A percentile compares a stretch with the other conserved stretches of the same genome.
Evolutionary conservation across 2,797 vertebrate genomes (phyloP).

Genomic region (Perodicticus potto): DNA sequence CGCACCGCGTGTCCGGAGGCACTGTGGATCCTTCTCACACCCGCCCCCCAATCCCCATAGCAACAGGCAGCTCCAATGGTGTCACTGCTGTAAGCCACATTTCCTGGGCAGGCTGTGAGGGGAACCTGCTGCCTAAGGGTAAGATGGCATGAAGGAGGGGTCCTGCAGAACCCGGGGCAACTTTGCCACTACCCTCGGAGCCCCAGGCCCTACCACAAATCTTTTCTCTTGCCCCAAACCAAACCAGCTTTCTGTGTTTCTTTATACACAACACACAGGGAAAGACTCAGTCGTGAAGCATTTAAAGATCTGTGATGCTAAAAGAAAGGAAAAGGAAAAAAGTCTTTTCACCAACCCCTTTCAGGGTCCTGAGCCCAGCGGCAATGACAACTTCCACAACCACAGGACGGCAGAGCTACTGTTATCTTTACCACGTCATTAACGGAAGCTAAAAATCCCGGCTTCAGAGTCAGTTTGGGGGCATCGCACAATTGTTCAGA

Average conservation of each 20-base stretch:
- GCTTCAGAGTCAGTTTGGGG: background rate
- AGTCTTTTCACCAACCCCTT: background rate
- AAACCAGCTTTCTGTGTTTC: background rate
- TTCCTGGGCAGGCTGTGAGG: background rate
- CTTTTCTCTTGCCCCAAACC: background rate
- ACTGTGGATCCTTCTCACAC: background rate
- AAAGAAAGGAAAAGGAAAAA: slow-evolving; percentile 24
- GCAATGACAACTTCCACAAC: background rate
- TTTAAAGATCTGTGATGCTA: slow-evolving; percentile 29
- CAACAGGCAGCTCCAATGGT: background rate
- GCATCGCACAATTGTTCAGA: background rate
- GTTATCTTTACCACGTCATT: background rate
- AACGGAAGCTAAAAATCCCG: background rate
- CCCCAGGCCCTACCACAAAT: background rate
- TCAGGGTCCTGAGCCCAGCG: background rate
- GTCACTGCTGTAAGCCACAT: no score
- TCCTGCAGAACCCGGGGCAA: background rate
- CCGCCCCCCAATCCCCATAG: background rate
- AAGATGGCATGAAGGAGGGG: background rate
- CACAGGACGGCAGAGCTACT: background rate
- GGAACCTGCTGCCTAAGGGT: background rate
- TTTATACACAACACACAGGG: background rate
- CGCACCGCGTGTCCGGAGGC: background rate
- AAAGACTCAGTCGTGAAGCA: accelerated
- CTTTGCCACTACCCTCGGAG: background rate